A percentile compares a stretch with the other conserved stretches of the same genome.
phyloP scores from a whole-genome alignment of 1,140 invertebrate species.

The Homalodisca vitripennis region DNA sequence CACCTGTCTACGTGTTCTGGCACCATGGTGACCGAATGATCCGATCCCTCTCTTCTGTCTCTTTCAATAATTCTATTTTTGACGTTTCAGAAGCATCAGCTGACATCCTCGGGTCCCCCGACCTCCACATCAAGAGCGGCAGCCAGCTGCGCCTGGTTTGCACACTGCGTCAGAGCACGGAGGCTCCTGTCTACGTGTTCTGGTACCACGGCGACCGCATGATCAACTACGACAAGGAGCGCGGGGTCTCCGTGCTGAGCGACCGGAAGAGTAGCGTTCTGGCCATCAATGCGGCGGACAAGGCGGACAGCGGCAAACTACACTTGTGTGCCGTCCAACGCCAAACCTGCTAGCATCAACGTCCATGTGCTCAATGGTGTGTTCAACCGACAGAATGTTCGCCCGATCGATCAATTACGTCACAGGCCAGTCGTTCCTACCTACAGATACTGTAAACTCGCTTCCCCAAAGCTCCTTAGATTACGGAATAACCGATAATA shows the following conservation, averaged over 20 bases:
- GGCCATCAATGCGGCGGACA: conserved; percentile 63
- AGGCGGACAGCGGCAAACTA: conserved; percentile 83
- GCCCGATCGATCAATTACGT: no score
- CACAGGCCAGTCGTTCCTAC: no score
- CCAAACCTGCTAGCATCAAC: conserved; percentile 76
- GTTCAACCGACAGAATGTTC: no score
- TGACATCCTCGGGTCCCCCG: conserved; percentile 71
- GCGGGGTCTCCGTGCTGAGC: conserved; percentile 44
- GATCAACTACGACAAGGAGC: conserved; percentile 52
- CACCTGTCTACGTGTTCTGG: conserved; percentile 79
- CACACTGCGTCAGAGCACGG: conserved; percentile 66
- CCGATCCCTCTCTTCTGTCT: no score
- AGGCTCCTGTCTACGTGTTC: conserved; percentile 73
- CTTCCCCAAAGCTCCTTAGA: no score
- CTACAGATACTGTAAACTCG: no score
- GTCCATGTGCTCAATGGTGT: conserved; percentile 82
- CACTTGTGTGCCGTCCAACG: conserved; percentile 83
- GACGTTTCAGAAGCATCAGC: conserved; percentile 68
- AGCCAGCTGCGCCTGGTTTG: conserved; percentile 70
- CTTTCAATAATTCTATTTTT: no score
- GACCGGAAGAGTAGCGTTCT: conserved; percentile 59
- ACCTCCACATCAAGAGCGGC: conserved; percentile 71
- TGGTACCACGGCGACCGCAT: conserved; percentile 60
- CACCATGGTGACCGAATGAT: conserved; percentile 54
- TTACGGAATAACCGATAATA: no score